phyloP scores from a whole-genome alignment of 2,888 invertebrate species.

The Drosophila melanocephala region DNA sequence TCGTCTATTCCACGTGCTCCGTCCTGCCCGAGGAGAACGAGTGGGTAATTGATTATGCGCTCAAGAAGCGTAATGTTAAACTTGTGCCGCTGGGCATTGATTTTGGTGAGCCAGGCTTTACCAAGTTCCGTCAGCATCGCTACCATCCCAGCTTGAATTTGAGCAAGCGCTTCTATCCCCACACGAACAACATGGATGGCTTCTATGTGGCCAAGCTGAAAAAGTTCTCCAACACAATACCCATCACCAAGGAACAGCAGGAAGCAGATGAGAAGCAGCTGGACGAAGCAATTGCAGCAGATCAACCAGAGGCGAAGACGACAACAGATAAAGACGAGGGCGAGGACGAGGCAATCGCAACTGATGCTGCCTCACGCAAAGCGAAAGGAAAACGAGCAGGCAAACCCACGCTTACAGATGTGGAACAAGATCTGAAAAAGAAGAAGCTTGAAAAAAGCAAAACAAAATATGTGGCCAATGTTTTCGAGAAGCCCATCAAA shows the following conservation, averaged over 20 bases:
- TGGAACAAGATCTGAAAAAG: slow-evolving; percentile 82
- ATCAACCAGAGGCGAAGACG: slow-evolving; percentile 49
- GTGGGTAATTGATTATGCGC: slow-evolving; percentile 97
- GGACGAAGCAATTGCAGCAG: slow-evolving; percentile 73
- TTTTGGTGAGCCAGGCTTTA: slow-evolving; percentile 98
- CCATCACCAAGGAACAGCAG: slow-evolving; percentile 85
- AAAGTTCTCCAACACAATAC: slow-evolving; percentile 94
- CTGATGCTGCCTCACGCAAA: slow-evolving; percentile 56
- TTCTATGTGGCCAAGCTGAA: slow-evolving; percentile 99
- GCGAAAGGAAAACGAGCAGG: slow-evolving; percentile 81
- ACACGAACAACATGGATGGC: slow-evolving; percentile 99
- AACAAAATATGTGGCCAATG: slow-evolving; percentile 84
- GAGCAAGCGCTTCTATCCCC: slow-evolving; percentile 97
- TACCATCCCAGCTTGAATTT: slow-evolving; percentile 96
- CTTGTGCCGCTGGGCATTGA: slow-evolving; percentile 96
- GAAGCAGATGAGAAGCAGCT: slow-evolving; percentile 84
- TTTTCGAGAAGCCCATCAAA: slow-evolving; percentile 84
- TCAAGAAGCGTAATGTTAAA: slow-evolving; percentile 97
- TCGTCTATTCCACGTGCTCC: slow-evolving; percentile 99
- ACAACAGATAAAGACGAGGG: slow-evolving; percentile 32
- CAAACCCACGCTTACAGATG: slow-evolving; percentile 77
- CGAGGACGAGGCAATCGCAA: slow-evolving; percentile 12
- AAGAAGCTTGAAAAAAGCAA: slow-evolving; percentile 80
- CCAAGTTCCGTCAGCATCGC: slow-evolving; percentile 92
- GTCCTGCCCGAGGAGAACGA: slow-evolving; percentile 99